Evolutionary conservation across 1,140 invertebrate species (phyloP).

Genomic region (Drosophila pruinosa): DNA sequence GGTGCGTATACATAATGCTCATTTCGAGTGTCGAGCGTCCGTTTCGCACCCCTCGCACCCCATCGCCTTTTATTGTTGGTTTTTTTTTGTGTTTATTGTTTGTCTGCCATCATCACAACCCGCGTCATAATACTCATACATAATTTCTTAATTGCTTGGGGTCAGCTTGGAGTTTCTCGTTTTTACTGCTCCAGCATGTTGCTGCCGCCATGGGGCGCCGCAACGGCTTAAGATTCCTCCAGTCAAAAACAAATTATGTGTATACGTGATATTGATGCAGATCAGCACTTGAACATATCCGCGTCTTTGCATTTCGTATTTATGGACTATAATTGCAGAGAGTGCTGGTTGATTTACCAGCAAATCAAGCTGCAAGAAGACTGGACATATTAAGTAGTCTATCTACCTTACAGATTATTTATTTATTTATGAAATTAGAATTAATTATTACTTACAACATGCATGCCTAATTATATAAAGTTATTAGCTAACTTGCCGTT

Average conservation of each 20-base stretch:
- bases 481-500: too few relatives aligned
- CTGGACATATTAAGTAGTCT: too few relatives aligned
- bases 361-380: not conserved
- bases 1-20: constrained; percentile 71
- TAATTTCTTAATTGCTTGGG: constrained; percentile 78
- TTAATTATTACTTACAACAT: too few relatives aligned
- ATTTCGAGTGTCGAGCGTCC: constrained; percentile 20
- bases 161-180: constrained; percentile 50
- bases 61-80: constrained; percentile 1
- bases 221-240: not conserved
- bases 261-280: not conserved
- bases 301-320: not conserved
- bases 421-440: too few relatives aligned
- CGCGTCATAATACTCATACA: constrained; percentile 66
- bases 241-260: not conserved
- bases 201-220: not conserved
- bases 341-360: not conserved
- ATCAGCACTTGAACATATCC: not conserved
- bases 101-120: constrained; percentile 65
- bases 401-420: too few relatives aligned
- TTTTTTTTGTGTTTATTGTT: constrained; percentile 56
- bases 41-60: constrained; percentile 23
- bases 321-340: not conserved
- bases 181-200: constrained; percentile 2
- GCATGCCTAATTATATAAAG: too few relatives aligned